Evolutionary conservation across 2,113 vertebrate genomes (phyloP).

Genomic region (Bufo gargarizans): DNA sequence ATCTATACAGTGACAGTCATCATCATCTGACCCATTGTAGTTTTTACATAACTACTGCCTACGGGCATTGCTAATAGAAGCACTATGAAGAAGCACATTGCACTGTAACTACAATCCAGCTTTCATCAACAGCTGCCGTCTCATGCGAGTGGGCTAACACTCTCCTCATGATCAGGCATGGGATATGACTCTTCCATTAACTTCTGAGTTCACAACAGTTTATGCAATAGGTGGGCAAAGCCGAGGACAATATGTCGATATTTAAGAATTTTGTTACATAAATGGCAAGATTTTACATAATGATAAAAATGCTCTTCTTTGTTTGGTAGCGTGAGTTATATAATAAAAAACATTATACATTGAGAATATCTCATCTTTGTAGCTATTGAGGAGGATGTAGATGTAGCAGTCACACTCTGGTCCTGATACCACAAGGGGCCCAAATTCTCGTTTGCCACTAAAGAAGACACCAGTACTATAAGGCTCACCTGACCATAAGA

Average conservation of each 20-base stretch:
- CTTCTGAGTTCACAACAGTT: background rate
- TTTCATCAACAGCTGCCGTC: constrained; percentile 12
- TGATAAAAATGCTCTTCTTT: background rate
- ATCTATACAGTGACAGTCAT: background rate
- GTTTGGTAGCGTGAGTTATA: too few species aligned
- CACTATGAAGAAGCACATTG: background rate
- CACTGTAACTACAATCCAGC: background rate
- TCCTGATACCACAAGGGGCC: too few species aligned
- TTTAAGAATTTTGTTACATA: background rate
- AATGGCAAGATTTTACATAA: background rate
- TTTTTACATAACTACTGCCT: background rate
- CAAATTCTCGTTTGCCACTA: too few species aligned
- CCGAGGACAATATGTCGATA: too few species aligned
- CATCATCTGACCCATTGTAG: background rate
- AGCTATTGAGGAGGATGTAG: background rate
- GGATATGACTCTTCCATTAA: background rate
- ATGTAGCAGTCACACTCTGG: too few species aligned
- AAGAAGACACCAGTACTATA: too few species aligned
- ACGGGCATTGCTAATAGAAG: background rate
- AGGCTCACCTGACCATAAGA: too few species aligned
- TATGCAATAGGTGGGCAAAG: background rate
- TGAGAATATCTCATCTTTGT: too few species aligned
- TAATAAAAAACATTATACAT: too few species aligned
- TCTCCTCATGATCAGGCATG: constrained; percentile 18
- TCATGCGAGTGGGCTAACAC: constrained; percentile 9